These are phyloP conservation scores for Hyphantria cunea DNA, from an alignment of 1,140 invertebrate species.

Conservation along the genomic window DNA sequence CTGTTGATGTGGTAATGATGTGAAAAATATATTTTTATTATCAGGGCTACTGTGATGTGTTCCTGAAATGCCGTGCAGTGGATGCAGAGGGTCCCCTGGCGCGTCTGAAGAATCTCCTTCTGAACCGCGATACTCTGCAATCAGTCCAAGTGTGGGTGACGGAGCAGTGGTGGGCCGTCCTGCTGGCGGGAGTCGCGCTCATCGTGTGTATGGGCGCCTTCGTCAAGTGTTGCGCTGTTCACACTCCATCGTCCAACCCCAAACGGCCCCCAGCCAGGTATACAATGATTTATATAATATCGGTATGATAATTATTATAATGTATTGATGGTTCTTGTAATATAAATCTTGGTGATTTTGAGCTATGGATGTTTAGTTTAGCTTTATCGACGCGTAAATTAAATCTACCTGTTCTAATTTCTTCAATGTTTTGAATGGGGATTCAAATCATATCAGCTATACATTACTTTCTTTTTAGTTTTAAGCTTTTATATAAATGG, in stretches of 20 bases:
- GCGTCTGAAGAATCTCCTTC: constrained; percentile 97
- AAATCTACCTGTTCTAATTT: too few species aligned
- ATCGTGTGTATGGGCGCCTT: constrained; percentile 99
- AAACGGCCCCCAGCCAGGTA: constrained; percentile 85
- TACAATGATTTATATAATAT: too few species aligned
- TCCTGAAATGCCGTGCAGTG: constrained; percentile 97
- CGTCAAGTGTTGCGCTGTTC: constrained; percentile 99
- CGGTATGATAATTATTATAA: too few species aligned
- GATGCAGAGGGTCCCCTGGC: constrained; percentile 99
- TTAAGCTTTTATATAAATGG: too few species aligned
- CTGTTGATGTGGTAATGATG: too few species aligned
- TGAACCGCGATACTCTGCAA: constrained; percentile 94
- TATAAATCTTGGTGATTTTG: too few species aligned
- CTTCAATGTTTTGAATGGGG: too few species aligned
- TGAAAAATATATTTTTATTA: constrained; percentile 15
- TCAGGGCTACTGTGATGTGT: constrained; percentile 98
- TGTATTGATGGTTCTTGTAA: too few species aligned
- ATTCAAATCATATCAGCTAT: too few species aligned
- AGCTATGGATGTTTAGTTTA: too few species aligned
- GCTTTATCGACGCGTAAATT: too few species aligned
- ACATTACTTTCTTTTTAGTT: too few species aligned
- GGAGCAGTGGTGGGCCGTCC: constrained; percentile 98
- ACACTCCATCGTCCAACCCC: constrained; percentile 98
- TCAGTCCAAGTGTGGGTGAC: constrained; percentile 95
- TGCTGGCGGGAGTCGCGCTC: constrained; percentile 94